A percentile compares a stretch with the other conserved stretches of the same genome.
Evolutionary conservation across 2,888 invertebrate species (phyloP).

Genomic region (Polyommatus icarus): DNA sequence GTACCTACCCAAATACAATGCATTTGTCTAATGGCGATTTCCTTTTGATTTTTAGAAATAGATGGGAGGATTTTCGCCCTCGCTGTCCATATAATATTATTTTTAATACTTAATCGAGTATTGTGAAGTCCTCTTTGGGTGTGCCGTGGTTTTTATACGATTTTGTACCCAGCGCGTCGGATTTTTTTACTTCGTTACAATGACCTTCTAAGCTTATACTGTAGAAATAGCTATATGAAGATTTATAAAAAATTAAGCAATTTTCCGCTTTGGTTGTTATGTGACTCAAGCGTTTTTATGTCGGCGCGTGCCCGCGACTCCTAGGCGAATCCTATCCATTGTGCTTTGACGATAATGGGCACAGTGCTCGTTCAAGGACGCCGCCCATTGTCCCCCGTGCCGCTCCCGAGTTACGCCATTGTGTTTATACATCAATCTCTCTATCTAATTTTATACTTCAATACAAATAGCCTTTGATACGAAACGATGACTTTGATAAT

Average conservation of each 20-base stretch:
- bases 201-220: slow-evolving; percentile 4
- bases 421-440: slow-evolving; percentile 35
- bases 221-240: not conserved
- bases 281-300: slow-evolving; percentile 51
- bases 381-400: slow-evolving; percentile 56
- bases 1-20: not conserved
- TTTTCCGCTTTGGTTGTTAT: slow-evolving; percentile 48
- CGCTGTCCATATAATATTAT: not conserved
- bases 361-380: slow-evolving; percentile 76
- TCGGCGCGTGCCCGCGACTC: slow-evolving; percentile 57
- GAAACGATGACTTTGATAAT: not conserved
- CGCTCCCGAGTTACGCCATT: slow-evolving; percentile 46
- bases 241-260: slow-evolving; percentile 34
- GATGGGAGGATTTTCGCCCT: not conserved
- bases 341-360: slow-evolving; percentile 69
- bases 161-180: not conserved
- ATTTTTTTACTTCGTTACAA: not conserved
- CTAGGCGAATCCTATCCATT: slow-evolving; percentile 71
- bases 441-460: slow-evolving; percentile 16
- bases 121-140: not conserved
- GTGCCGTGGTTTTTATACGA: not conserved
- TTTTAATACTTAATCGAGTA: not conserved
- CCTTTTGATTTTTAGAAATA: not conserved
- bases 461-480: slow-evolving; percentile 7
- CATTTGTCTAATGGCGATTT: not conserved